Base-by-base conservation (phyloP, 2,113 vertebrate genomes). In the Buteo buteo region DNA sequence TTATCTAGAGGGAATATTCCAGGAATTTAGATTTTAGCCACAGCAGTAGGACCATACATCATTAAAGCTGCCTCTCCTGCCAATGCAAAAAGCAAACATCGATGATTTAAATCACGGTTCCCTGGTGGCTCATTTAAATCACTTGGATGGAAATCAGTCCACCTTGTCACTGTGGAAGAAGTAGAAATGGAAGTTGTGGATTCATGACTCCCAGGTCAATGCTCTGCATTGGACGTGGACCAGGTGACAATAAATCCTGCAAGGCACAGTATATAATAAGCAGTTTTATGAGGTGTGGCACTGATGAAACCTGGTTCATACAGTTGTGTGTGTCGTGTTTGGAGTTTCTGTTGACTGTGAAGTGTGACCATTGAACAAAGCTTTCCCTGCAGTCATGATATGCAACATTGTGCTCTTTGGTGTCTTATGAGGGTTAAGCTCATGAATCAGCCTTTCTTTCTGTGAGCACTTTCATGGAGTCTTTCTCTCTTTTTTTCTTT, bases 1-100 rank as follows among this genome's bases (percentile, higher is more conserved):
- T 91, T 96, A 93, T 65, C 92, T 91, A 81, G 82, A 71, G 66
- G 78, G 92, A 93, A 91, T 94, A 90, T 94, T 96, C 66, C 93
- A 96, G 86, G 91, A 95, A 96, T 95, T 96, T 65, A 90, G 70
- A 82, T 94, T 96, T 91, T 55, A 88, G 89, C 84, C 1, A 0
- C 89, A 82, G 82, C 78, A 61, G 74, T 77, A 93, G 54, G 82
- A 54, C 74, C 62, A 54, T 97, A 91, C 79, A 94, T 96, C 96
- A 96, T 90, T 88, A 94, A 96, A 93, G 85, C 92, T 95, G 87
- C 92, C 79, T 91, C 84, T 95, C 52, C 93, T 96, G 92, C 87
- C 94, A 92, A 66, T 80, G 87, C 18, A 8, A 74, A 96, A 96
- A 94, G 95, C 82, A 97, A 97, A 97, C 94, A 96, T 77, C 5